These are phyloP conservation scores for Erythrolamprus reginae DNA, from an alignment of 2,113 vertebrate species.

Conservation along the genomic window DNA sequence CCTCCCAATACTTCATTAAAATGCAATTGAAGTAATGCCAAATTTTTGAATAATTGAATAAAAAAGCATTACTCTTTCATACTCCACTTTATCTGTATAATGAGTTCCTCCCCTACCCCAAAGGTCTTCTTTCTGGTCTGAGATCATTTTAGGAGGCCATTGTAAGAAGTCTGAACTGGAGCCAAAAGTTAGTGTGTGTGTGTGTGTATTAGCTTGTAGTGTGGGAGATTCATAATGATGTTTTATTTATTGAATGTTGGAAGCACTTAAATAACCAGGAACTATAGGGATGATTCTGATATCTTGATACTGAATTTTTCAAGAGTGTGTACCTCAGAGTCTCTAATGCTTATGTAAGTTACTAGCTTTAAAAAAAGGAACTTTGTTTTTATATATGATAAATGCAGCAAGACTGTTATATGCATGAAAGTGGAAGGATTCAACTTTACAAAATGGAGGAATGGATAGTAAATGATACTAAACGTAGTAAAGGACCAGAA, in stretches of 20 bases:
- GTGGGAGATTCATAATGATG: conserved; percentile 5
- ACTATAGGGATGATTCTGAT: not conserved
- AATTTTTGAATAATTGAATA: conserved; percentile 25
- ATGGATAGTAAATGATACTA: not conserved
- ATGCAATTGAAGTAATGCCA: conserved; percentile 18
- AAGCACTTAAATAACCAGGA: conserved; percentile 17
- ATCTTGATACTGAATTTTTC: conserved; percentile 29
- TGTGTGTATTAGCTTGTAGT: not conserved
- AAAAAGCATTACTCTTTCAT: conserved; percentile 13
- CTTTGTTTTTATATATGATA: not conserved
- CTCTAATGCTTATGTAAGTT: not conserved
- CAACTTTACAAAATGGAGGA: not conserved
- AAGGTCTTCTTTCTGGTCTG: not conserved
- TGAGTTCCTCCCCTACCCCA: not conserved
- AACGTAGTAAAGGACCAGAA: no score
- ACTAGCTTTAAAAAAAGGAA: not conserved
- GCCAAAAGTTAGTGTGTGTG: conserved; percentile 28
- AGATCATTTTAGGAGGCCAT: not conserved
- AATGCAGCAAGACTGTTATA: not conserved
- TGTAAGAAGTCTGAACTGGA: conserved; percentile 24
- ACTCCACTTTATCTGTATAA: conserved; percentile 19
- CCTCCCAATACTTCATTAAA: conserved; percentile 14
- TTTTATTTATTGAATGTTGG: conserved; percentile 17
- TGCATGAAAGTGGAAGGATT: not conserved
- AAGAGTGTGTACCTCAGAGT: conserved; percentile 13